Percentiles rank a stretch among this genome's conserved stretches.
Evolutionary conservation across 2,888 invertebrate genomes (phyloP).

Genomic region (Corbicula japonica): DNA sequence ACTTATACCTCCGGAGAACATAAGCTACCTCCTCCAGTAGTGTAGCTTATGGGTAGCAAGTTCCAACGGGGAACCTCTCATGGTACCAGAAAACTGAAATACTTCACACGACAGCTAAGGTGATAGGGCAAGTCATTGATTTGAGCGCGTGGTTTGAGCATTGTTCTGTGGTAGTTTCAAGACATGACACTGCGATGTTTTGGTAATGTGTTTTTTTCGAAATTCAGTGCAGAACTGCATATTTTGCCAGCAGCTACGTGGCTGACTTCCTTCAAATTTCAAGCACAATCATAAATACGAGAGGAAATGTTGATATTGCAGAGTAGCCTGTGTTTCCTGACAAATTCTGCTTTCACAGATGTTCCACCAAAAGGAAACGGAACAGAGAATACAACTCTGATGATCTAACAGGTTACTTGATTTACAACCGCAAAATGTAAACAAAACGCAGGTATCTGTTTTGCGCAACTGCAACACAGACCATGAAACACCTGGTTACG

Average conservation of each 20-base stretch:
- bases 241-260: background rate
- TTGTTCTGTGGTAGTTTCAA: too few species aligned
- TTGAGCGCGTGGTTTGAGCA: too few species aligned
- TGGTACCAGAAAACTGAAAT: too few species aligned
- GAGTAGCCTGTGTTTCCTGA: conserved; percentile 13
- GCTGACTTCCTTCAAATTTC: conserved; percentile 4
- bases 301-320: conserved; percentile 13
- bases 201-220: too few species aligned
- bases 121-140: too few species aligned
- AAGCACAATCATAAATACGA: conserved; percentile 22
- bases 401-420: conserved; percentile 11
- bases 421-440: conserved; percentile 4
- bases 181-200: too few species aligned
- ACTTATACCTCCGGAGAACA: too few species aligned
- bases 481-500: conserved; percentile 9
- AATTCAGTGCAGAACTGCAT: too few species aligned
- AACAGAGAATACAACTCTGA: background rate
- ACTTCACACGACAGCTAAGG: too few species aligned
- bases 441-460: conserved; percentile 17
- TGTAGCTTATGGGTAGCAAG: too few species aligned
- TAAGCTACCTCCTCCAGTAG: too few species aligned
- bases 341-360: conserved; percentile 34
- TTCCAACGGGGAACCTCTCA: too few species aligned
- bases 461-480: background rate
- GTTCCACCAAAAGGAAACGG: conserved; percentile 15